These are phyloP conservation scores for Euura lappo DNA, from an alignment of 1,140 invertebrate genomes.

Conservation along the genomic window DNA sequence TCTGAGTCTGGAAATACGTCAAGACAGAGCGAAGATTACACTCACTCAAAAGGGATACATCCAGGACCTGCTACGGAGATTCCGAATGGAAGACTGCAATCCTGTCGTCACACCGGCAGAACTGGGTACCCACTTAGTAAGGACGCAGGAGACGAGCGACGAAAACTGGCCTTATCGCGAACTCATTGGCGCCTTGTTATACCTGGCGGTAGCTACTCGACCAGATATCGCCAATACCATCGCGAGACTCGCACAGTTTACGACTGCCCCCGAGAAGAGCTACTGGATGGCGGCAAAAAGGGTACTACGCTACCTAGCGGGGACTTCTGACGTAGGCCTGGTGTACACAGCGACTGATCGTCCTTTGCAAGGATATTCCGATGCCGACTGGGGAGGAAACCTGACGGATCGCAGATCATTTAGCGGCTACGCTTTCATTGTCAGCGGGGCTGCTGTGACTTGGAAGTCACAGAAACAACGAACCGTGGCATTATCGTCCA, in stretches of 20 bases:
- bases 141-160: slow-evolving; percentile 2
- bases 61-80: slow-evolving; percentile 2
- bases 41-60: not conserved
- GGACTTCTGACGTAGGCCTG: slow-evolving; percentile 20
- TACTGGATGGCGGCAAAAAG: slow-evolving; percentile 25
- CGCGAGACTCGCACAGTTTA: slow-evolving; percentile 29
- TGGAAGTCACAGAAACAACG: too few species aligned
- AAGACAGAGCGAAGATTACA: not conserved
- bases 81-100: slow-evolving; percentile 11
- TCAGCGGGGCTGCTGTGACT: too few species aligned
- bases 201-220: slow-evolving; percentile 31
- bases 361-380: slow-evolving; percentile 31
- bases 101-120: slow-evolving; percentile 8
- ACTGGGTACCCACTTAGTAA: not conserved
- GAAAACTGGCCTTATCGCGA: slow-evolving; percentile 36
- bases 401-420: slow-evolving; percentile 28
- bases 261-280: slow-evolving; percentile 15
- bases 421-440: slow-evolving; percentile 37
- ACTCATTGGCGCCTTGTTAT: slow-evolving; percentile 38
- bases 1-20: slow-evolving; percentile 15
- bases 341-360: slow-evolving; percentile 24
- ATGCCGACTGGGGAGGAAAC: slow-evolving; percentile 37
- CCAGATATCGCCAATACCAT: slow-evolving; percentile 43
- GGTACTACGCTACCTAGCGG: slow-evolving; percentile 31
- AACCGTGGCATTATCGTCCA: too few species aligned